phyloP scores from a whole-genome alignment of 2,797 vertebrate species.

The Diplodus sargus region DNA sequence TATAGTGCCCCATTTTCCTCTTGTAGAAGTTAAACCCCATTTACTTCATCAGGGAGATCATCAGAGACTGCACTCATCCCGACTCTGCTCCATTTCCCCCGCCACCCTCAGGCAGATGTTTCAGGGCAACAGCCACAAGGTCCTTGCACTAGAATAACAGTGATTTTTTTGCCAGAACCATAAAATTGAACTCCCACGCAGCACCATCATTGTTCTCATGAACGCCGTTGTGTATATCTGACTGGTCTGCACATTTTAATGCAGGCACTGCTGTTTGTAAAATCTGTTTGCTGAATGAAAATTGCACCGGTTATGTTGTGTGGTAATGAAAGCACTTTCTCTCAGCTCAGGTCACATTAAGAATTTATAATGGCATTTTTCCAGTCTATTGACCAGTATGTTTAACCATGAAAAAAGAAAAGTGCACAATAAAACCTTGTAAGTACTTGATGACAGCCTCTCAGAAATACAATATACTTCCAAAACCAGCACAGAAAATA shows the following conservation, averaged over 20 bases:
- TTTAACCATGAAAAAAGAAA: conserved; percentile 53
- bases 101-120: conserved; percentile 44
- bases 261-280: conserved; percentile 8
- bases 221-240: conserved; percentile 6
- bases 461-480: conserved; percentile 24
- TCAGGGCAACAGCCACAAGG: conserved; percentile 29
- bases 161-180: conserved; percentile 14
- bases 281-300: conserved; percentile 37
- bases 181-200: conserved; percentile 26
- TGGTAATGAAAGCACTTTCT: conserved; percentile 52
- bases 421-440: conserved; percentile 39
- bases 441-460: conserved; percentile 41
- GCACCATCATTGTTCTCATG: neutral
- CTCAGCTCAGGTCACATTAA: conserved; percentile 60
- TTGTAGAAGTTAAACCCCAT: conserved; percentile 9
- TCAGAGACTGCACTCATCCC: neutral
- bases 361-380: conserved; percentile 62
- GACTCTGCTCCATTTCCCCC: conserved; percentile 37
- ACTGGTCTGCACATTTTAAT: conserved; percentile 28
- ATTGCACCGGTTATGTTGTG: conserved; percentile 10
- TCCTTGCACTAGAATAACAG: conserved; percentile 33
- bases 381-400: conserved; percentile 57
- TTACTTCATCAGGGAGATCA: conserved; percentile 17
- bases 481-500: conserved; percentile 18
- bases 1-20: neutral